Evolutionary conservation across 1,140 invertebrate genomes (phyloP), one percentile per base, ranked within the genome.

Genomic region (Popillia japonica): DNA sequence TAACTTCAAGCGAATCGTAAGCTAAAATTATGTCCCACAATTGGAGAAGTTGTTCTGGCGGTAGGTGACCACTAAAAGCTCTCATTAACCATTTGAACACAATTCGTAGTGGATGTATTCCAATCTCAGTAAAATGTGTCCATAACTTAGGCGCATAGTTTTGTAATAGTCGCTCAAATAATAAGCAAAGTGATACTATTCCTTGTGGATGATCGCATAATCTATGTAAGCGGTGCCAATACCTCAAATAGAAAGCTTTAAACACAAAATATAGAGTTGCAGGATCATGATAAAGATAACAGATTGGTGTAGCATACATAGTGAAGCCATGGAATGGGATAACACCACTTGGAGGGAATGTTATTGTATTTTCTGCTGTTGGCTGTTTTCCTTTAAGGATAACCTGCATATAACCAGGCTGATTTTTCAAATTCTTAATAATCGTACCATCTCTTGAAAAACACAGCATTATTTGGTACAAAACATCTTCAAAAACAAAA

Each of bases 301-400:
- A 98, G 83, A 99, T 94, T 7, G 97, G 97, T 0, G 96, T 95
- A 73, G 96, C 95, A 88, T 97, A 98, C 97, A 99, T 98, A 8
- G 96, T 95, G 85, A 99, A 98, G 0, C 97, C 97, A 86, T 99
- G 96, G 86, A 98, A 99, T 7, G 97, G 97, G 82, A 99, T 96
- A 17, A 99, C 92, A 6, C 96, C 97, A 88, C 94, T 97, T 0
- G 97, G 97, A 14, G 97, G 97, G 85, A 96, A 97, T 23, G 93
- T 90, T n/a, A 96, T 92, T 22, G 90, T 89, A 80, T 91, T 92
- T 80, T 92, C 91, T 9, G 91, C 83, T 6, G 90, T 91, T 3
- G 91, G 90, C 48, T 91, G 90, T 85, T 92, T 94, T n/a, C 93
- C 92, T 87, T 94, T 94, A 0, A 94, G 86, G 17, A 92, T 89